phyloP scores from a whole-genome alignment of 2,888 invertebrate species.

The Pecten maximus region DNA sequence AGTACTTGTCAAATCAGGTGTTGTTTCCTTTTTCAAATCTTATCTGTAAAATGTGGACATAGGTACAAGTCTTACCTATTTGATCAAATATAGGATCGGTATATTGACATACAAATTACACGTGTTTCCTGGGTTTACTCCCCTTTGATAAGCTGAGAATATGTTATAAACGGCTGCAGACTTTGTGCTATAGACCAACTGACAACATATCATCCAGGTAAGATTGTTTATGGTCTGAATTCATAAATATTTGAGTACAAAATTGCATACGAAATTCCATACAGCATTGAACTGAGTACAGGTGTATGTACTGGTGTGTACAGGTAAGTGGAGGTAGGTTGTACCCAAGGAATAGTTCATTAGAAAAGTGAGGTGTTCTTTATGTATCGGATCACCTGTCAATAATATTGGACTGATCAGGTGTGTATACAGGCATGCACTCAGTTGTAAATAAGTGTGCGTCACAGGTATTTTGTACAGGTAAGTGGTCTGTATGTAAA shows the following conservation, averaged over 20 bases:
- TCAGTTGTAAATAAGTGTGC: background rate
- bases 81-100: background rate
- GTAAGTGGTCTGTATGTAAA: background rate
- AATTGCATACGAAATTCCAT: background rate
- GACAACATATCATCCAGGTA: background rate
- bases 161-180: background rate
- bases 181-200: background rate
- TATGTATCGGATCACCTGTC: slow-evolving; percentile 2
- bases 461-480: slow-evolving; percentile 24
- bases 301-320: background rate
- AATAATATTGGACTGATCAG: slow-evolving; percentile 16
- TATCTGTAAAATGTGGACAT: background rate
- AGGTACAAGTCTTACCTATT: background rate
- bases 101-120: background rate
- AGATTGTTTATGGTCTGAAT: background rate
- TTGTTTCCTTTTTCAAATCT: background rate
- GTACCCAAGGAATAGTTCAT: background rate
- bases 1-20: background rate
- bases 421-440: background rate
- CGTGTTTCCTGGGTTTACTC: background rate
- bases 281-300: background rate
- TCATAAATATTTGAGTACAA: slow-evolving; percentile 20
- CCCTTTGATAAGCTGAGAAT: background rate
- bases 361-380: background rate
- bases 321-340: background rate